Base-by-base conservation (phyloP, 1,140 invertebrate genomes). In the Campodea augens region DNA sequence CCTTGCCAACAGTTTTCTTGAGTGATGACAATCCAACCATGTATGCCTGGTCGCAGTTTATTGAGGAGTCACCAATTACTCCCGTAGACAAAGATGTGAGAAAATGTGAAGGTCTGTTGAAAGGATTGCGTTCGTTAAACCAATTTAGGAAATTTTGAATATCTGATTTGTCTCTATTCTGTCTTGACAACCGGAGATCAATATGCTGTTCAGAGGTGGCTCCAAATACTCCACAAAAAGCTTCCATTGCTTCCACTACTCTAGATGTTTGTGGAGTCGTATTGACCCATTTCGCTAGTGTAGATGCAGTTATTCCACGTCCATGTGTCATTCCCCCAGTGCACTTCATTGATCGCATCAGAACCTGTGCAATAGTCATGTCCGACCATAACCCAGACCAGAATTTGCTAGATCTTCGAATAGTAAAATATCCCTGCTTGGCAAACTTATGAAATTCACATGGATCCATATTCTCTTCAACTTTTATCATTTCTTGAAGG, bases 301-400 rank as follows among this genome's bases (percentile, higher is more conserved):
- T 46, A 44, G 18, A 45, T 10, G 24, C 38, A 5, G 54, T 50
- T 19, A 57, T 45, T 5, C 55, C 54, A 18, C 57, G 38, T 4
- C 55, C 55, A 45, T 52, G 42, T 5, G 52, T 58, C 12, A 60
- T 23, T 12, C 52, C 54, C 47, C 61, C 61, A 48, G 50, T 49
- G 43, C 56, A 60, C 47, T 64, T 65, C 53, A 67, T 58, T 29
- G 57, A 49, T 49, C 58, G 53, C 57, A 65, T 67, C 25, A 63
- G 47, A n/a, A 45, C 48, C 44, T 63, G 59, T 44, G 63, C 60
- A 29, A 62, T 62, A 0, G 54, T 53, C 60, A 66, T 60, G 47
- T 65, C 62, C 5, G 54, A 45, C 42, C 52, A 62, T 18, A 62
- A 49, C 19, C 66, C 66, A 45, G 52, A 57, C 57, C 59, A 66